Conservation (phyloP, 1,140 invertebrate species). For the Anthonomus grandis region DNA sequence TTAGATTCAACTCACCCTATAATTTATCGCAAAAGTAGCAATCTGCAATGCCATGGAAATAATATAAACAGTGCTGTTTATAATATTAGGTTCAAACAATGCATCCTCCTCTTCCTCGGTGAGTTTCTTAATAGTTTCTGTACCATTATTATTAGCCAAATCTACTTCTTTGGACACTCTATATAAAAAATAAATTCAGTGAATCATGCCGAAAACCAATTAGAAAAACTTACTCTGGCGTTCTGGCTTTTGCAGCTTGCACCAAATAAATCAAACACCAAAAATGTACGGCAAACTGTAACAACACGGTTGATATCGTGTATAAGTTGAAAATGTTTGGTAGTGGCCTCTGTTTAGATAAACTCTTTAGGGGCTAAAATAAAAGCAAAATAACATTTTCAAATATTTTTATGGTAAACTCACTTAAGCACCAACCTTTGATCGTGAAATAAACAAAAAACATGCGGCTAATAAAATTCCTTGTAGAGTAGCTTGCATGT, state of each 20-base stretch:
- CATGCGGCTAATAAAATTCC: slow-evolving; percentile 91
- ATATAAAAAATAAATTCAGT: not conserved
- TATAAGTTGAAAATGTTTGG: slow-evolving; percentile 99
- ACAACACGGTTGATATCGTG: slow-evolving; percentile 90
- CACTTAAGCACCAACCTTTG: slow-evolving; percentile 68
- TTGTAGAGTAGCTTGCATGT: slow-evolving; percentile 95
- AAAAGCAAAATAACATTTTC: slow-evolving; percentile 13
- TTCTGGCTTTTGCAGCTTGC: slow-evolving; percentile 65
- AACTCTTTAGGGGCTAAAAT: slow-evolving; percentile 80
- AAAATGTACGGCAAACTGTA: slow-evolving; percentile 97
- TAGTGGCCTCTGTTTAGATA: slow-evolving; percentile 91
- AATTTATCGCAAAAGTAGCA: slow-evolving; percentile 98
- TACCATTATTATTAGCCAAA: no score
- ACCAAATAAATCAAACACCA: slow-evolving; percentile 87
- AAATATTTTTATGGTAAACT: not conserved
- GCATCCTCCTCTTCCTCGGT: slow-evolving; percentile 72
- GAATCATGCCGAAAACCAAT: not conserved
- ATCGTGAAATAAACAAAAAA: slow-evolving; percentile 97
- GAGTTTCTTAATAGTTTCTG: slow-evolving; percentile 27
- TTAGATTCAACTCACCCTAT: slow-evolving; percentile 83
- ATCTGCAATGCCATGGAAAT: slow-evolving; percentile 97
- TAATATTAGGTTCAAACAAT: slow-evolving; percentile 86
- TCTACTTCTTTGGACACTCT: not conserved
- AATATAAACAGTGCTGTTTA: slow-evolving; percentile 98
- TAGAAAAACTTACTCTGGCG: slow-evolving; percentile 60